Evolutionary conservation across 2,888 invertebrate species (phyloP).

Genomic region (Apocheima hispidaria): DNA sequence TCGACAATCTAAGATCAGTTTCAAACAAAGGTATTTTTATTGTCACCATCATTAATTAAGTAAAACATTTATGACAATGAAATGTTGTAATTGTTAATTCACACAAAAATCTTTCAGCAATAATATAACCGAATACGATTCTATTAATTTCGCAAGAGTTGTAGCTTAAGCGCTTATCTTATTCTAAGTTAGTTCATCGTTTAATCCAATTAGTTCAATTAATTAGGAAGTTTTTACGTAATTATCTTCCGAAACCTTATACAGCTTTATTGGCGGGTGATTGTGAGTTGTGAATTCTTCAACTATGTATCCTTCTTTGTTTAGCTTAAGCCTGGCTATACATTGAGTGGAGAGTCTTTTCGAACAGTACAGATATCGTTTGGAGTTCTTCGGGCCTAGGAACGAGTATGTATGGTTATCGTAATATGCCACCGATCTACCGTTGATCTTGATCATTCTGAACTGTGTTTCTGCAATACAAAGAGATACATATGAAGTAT

Average conservation of each 20-base stretch:
- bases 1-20: too few relatives aligned
- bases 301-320: conserved; percentile 54
- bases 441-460: conserved; percentile 38
- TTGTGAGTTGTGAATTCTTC: conserved; percentile 56
- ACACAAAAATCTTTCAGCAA: too few relatives aligned
- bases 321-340: conserved; percentile 60
- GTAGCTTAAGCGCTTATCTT: too few relatives aligned
- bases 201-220: background rate
- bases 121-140: too few relatives aligned
- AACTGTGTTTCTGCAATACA: conserved; percentile 6
- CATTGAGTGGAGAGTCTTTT: conserved; percentile 59
- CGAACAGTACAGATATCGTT: conserved; percentile 68
- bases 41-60: too few relatives aligned
- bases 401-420: conserved; percentile 56
- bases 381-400: conserved; percentile 58
- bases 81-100: too few relatives aligned
- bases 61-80: too few relatives aligned
- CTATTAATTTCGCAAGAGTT: too few relatives aligned
- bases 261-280: conserved; percentile 52
- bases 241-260: conserved; percentile 12
- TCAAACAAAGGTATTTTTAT: too few relatives aligned
- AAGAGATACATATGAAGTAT: background rate
- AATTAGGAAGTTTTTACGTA: conserved; percentile 18
- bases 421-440: conserved; percentile 25
- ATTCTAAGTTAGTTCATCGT: too few relatives aligned